These are phyloP conservation scores for Lapara coniferarum DNA, from an alignment of 2,888 invertebrate genomes.

Conservation along the genomic window DNA sequence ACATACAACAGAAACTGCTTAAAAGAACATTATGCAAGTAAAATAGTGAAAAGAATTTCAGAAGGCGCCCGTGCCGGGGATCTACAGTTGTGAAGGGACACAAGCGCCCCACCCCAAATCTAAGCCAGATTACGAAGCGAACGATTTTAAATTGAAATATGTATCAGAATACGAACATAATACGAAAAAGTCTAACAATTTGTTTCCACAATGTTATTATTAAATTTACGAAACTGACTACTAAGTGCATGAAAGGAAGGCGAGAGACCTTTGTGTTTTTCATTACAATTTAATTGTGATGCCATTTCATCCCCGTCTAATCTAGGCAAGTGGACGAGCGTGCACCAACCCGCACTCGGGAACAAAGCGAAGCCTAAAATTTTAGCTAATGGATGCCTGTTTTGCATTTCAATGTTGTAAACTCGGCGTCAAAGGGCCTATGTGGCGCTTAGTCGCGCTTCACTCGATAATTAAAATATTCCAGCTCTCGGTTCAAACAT, in stretches of 20 bases:
- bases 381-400: constrained; percentile 18
- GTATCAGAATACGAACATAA: no score
- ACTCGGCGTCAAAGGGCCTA: constrained; percentile 4
- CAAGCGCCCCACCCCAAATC: no score
- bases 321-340: constrained; percentile 19
- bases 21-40: no score
- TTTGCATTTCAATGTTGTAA: constrained; percentile 21
- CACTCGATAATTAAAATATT: neutral
- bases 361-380: constrained; percentile 15
- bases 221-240: no score
- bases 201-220: no score
- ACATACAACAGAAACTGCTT: no score
- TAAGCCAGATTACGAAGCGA: no score
- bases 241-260: neutral
- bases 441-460: neutral
- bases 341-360: neutral
- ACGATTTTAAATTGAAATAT: no score
- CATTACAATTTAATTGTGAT: constrained; percentile 12
- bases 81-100: no score
- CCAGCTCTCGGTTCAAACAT: neutral
- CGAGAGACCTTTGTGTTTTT: neutral
- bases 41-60: no score
- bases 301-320: neutral
- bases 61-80: no score
- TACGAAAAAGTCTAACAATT: no score